Base-by-base conservation (phyloP, 2,888 invertebrate genomes). In the Mythimna impura region DNA sequence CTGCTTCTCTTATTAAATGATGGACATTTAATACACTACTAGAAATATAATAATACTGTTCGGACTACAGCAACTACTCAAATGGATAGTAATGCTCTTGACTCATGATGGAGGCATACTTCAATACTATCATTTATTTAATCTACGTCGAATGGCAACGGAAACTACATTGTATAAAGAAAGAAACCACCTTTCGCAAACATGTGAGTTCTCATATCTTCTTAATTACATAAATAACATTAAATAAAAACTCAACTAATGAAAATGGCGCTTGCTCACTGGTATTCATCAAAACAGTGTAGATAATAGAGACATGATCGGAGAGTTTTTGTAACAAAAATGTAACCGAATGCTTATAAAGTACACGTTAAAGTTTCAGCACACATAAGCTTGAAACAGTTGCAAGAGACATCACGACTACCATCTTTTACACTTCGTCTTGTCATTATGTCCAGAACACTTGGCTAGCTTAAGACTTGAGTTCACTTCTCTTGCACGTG, bases 401-500 rank as follows among this genome's bases (percentile, higher is more conserved):
- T 86, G 88, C 84, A 82, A 87, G 80, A 87, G 86, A 85, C 89
- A 87, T 87, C 84, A 86, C 86, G 84, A 83, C 84, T 81, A 85
- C 80, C 79, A 82, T 85, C 85, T 80, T 22, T 83, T 80, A 86
- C 88, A 90, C 87, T 88, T 86, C 77, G 75, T 87, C 77, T 84
- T 76, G 73, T 83, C 79, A 82, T 78, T 84, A 80, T 75, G 87
- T 89, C 89, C 87, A 87, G 83, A 85, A 81, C 90, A 90, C 89
- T 89, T 77, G 58, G 73, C 60, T 61, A 75, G 71, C 78, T 88
- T 94, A 94, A 87, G 91, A 91, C 80, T 92, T 93, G 76, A 95
- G 91, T 90, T 95, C 95, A 86, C 88, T 92, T 91, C 97, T 97
- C 91, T 97, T 97, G 95, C 99, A 99, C 78, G 98, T 98, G 86